A percentile compares a stretch with the other conserved stretches of the same genome.
Evolutionary conservation across 2,888 invertebrate species (phyloP).

Genomic region (Temnothorax rugatulus): DNA sequence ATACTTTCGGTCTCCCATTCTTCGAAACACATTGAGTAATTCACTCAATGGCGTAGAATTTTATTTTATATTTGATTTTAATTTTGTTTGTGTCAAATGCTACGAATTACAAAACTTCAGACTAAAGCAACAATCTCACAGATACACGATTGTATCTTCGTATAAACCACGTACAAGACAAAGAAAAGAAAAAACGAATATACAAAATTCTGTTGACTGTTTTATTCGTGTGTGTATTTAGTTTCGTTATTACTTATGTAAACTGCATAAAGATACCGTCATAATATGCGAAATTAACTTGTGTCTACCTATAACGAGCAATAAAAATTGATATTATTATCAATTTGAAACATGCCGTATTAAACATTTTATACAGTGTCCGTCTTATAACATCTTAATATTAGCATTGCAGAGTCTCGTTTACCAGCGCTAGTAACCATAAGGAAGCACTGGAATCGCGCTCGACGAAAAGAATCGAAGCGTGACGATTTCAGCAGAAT

Average conservation of each 20-base stretch:
- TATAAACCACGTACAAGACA: background rate
- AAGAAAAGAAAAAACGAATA: background rate
- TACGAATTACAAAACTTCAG: background rate
- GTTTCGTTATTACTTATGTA: background rate
- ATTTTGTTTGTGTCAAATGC: background rate
- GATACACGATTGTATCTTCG: background rate
- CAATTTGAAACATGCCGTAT: background rate
- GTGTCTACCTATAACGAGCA: background rate
- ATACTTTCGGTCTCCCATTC: constrained; percentile 10
- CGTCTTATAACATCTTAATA: constrained; percentile 1
- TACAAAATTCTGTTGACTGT: background rate
- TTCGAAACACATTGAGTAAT: constrained; percentile 30
- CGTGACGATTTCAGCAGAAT: constrained; percentile 55
- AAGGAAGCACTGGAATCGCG: constrained; percentile 25
- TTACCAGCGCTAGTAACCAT: background rate
- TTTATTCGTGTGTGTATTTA: background rate
- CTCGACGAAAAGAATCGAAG: constrained; percentile 50
- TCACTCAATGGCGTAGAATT: constrained; percentile 20
- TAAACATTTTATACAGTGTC: background rate
- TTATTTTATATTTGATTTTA: constrained; percentile 13
- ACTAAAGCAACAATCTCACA: background rate
- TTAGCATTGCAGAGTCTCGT: background rate
- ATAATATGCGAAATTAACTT: background rate
- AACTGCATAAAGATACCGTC: background rate
- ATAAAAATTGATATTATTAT: constrained; percentile 3